These are phyloP conservation scores for Callocephalon fimbriatum DNA, from an alignment of 2,113 vertebrate species.

Conservation along the genomic window DNA sequence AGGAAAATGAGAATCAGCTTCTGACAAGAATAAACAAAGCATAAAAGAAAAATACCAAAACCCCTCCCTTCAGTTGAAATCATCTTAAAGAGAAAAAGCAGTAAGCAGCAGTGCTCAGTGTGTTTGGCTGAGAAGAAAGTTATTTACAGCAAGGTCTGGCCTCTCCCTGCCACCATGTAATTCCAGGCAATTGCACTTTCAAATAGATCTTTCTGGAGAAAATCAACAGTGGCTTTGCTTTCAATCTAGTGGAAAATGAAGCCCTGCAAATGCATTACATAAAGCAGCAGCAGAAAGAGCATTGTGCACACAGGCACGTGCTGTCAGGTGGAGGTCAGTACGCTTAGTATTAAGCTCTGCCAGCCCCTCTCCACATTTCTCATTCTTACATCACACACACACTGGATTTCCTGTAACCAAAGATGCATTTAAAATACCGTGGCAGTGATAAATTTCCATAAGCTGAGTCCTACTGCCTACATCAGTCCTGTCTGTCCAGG, in stretches of 20 bases:
- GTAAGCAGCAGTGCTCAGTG: background rate
- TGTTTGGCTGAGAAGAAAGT: conserved; percentile 66
- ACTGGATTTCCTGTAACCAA: background rate
- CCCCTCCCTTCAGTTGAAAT: background rate
- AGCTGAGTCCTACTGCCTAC: background rate
- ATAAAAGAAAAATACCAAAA: background rate
- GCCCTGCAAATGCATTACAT: conserved; percentile 65
- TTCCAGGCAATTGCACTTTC: conserved; percentile 81
- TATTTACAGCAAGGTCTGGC: conserved; percentile 80
- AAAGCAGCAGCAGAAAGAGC: conserved; percentile 39
- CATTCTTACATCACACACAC: background rate
- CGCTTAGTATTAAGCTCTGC: background rate
- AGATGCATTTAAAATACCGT: too few relatives aligned
- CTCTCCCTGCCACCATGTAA: conserved; percentile 75
- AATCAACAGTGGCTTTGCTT: conserved; percentile 77
- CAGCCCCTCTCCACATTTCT: background rate
- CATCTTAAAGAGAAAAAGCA: conserved; percentile 5
- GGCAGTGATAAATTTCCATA: background rate
- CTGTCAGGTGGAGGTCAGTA: background rate
- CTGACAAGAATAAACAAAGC: conserved; percentile 7
- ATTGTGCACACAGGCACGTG: background rate
- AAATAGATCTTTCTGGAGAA: conserved; percentile 78
- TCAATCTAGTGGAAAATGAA: conserved; percentile 82
- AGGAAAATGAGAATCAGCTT: background rate
- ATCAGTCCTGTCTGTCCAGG: background rate